Conservation (phyloP, 1,140 invertebrate genomes). For the Augochlora pura region DNA sequence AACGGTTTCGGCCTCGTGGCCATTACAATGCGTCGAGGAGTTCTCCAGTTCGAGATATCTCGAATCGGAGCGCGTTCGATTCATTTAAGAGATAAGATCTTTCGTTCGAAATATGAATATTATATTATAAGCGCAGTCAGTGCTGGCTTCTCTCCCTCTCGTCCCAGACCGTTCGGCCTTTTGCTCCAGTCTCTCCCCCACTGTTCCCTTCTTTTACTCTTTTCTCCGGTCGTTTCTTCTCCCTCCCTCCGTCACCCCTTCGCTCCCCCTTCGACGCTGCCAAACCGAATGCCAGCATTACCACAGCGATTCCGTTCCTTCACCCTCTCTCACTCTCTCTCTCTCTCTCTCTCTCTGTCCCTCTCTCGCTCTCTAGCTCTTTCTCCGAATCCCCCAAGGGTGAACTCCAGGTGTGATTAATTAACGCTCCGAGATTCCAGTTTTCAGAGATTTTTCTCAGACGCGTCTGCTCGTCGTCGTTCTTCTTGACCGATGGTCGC, state of each 20-base stretch:
- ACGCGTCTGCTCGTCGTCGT: neutral
- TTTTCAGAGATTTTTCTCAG: neutral
- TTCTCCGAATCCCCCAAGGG: neutral
- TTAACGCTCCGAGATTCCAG: neutral
- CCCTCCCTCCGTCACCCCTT: neutral
- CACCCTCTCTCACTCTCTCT: neutral
- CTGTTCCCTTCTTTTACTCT: constrained; percentile 28
- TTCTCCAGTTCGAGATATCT: constrained; percentile 67
- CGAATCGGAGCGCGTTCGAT: constrained; percentile 66
- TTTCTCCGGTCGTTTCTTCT: constrained; percentile 35
- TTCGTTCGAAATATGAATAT: constrained; percentile 80
- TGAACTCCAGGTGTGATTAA: neutral
- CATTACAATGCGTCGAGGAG: constrained; percentile 71
- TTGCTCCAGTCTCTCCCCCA: constrained; percentile 25
- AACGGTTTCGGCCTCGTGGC: constrained; percentile 54
- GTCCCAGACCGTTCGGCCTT: constrained; percentile 5
- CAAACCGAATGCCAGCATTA: constrained; percentile 14
- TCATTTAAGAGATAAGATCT: constrained; percentile 78
- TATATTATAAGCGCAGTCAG: constrained; percentile 72
- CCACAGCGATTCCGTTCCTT: neutral
- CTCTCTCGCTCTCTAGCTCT: neutral
- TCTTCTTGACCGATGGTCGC: no score
- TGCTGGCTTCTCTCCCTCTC: constrained; percentile 44
- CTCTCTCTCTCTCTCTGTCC: neutral
- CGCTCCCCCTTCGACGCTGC: constrained; percentile 18